Evolutionary conservation across 2,888 invertebrate species (phyloP), one percentile per base, ranked within the genome.

Genomic region (Drosophila maculinotata): DNA sequence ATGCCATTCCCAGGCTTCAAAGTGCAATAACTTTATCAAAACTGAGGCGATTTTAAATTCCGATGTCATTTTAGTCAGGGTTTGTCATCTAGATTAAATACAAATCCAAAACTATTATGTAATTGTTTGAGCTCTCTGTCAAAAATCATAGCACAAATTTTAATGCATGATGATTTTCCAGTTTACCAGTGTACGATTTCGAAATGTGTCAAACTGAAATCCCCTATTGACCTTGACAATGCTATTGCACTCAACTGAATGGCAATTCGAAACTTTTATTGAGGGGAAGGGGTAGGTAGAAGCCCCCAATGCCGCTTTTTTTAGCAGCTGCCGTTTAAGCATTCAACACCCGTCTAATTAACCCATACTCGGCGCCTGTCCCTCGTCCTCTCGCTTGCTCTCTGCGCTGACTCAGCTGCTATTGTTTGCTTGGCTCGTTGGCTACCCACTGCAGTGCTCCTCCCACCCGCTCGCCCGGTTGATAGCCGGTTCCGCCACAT

Each of bases 331-430:
- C 57, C 68, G 65, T 51, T 72, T 66, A 81, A 71, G 71, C 79
- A 65, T 67, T 49, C 64, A 72, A 75, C 87, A 64, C 79, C 47
- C 79, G 63, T 57, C 82, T 85, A 82, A 82, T 87, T 87, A 82
- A 87, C 85, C 72, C 82, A 53, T 56, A 66, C 76, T 49, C 38
- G 45, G 26, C 17, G 10, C 31, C 14, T 15, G n/a, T 23, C 12
- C 28, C 38, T n/a, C 14, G 36, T 39, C 60, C 38, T 42, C 36
- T 35, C 39, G 12, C 12, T 12, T 9, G 0, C 42, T 14, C 20
- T 8, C 10, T 23, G 33, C 38, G 76, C 58, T 72, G 74, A 72
- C 52, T 74, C 77, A 73, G 68, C 63, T 76, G 77, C 54, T 53
- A 71, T 66, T 76, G 73, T 72, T 76, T 23, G 76, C 58, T 31